phyloP scores from a whole-genome alignment of 2,888 invertebrate species.

The Ferrisia virgata region DNA sequence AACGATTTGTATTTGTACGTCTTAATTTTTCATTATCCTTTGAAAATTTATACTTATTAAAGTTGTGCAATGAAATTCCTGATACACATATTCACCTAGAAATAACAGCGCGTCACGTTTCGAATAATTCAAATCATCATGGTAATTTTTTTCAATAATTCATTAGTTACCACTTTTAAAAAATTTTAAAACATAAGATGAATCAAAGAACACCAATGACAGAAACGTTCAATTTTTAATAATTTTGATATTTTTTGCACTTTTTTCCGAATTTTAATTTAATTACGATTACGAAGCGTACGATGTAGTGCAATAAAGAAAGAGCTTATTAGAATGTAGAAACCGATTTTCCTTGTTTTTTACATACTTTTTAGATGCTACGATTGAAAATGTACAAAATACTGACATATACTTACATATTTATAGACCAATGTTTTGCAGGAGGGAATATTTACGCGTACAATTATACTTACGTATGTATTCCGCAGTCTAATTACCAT shows the following conservation, averaged over 20 bases:
- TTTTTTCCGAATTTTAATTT: background rate
- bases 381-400: too few relatives aligned
- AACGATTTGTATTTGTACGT: background rate
- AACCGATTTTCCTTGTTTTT: background rate
- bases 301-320: background rate
- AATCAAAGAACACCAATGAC: background rate
- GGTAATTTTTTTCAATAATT: background rate
- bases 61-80: too few relatives aligned
- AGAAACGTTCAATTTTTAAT: slow-evolving; percentile 1
- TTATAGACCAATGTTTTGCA: too few relatives aligned
- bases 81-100: background rate
- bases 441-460: too few relatives aligned
- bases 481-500: background rate
- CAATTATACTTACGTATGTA: too few relatives aligned
- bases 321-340: slow-evolving; percentile 13
- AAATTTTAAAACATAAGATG: background rate
- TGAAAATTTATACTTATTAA: background rate
- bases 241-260: background rate
- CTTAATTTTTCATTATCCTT: background rate
- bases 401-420: too few relatives aligned
- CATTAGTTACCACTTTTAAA: background rate
- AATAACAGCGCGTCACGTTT: background rate
- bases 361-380: too few relatives aligned
- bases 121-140: background rate
- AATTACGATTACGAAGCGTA: background rate